Conservation (phyloP, 2,797 vertebrate genomes). For the Neostethus bicornis region DNA sequence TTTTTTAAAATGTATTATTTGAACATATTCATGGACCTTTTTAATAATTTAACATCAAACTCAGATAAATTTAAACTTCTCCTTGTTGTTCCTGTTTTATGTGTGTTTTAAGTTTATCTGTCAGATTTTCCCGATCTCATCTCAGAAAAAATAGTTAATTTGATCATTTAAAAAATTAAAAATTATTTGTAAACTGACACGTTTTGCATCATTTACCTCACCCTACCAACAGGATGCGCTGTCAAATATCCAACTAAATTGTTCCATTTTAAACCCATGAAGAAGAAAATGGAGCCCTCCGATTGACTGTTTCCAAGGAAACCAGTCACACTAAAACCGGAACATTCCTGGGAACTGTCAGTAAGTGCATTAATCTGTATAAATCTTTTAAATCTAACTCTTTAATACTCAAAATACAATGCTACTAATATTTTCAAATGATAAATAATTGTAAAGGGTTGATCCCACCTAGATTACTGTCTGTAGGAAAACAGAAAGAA, state of each 20-base stretch:
- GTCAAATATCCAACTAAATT: fast-evolving
- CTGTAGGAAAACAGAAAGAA: conserved; percentile 8
- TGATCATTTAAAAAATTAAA: no score
- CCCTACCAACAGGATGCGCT: conserved; percentile 20
- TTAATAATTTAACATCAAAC: no score
- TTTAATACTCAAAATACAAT: background rate
- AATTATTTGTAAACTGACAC: no score
- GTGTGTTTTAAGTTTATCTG: no score
- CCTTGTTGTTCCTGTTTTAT: background rate
- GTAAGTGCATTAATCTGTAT: conserved; percentile 37
- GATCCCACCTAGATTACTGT: background rate
- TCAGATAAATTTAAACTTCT: no score
- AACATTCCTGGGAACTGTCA: conserved; percentile 33
- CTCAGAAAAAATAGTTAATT: no score
- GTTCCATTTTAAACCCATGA: background rate
- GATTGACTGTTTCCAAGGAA: conserved; percentile 69
- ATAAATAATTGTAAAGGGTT: background rate
- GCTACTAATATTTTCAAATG: fast-evolving
- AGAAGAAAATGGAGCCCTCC: conserved; percentile 35
- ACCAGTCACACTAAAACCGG: conserved; percentile 44
- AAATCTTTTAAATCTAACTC: background rate
- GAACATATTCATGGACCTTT: no score
- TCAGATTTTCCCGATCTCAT: no score
- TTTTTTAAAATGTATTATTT: no score
- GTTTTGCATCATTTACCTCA: background rate